Base-by-base conservation (phyloP, 1,140 invertebrate species). In the Brachionus asplanchnoidis region DNA sequence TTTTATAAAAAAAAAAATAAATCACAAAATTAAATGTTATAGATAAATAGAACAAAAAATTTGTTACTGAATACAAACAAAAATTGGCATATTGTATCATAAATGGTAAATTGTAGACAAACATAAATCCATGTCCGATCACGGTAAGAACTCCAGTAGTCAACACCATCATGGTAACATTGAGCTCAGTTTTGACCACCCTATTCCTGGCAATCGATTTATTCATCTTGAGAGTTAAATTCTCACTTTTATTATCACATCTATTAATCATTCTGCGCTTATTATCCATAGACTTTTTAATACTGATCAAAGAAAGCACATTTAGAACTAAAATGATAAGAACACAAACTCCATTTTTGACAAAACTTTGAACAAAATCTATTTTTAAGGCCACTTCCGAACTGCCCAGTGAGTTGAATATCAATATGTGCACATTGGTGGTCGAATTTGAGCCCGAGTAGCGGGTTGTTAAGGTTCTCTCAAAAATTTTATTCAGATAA, bases 401-500 rank as follows among this genome's bases (percentile, higher is more conserved):
- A 5, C 23, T 28, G 23, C 73, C 73, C 42, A 77, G 26, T 8
- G 40, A 50, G 20, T 50, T 77, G 5, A 50, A 77, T 14, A 50
- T 50, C 23, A 77, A 50, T 50, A 36, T 12, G 17, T 77, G 26
- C 3, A 32, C 42, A 3, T n/a, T 8, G 14, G 6, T 28, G 23
- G 17, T 50, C 12, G 42, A 26, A 12, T 50, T 77, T 0, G 11
- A 46, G 11, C 20, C 23, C 53, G 20, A 53, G 8, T 26, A 11
- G 26, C 42, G 42, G 4, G 42, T 42, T 20, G 8, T 26, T 28
- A 77, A 26, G 26, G 20, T 50, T 50, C 73, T 77, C 66, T 82
- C 79, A 65, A 82, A 82, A 65, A 82, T 36, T 68, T 82, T 82
- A 68, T 82, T 44, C 17, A 23, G 6, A 68, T 82, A 82, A 82